Conservation (phyloP, 2,113 vertebrate genomes). For the Chaetura pelagica region DNA sequence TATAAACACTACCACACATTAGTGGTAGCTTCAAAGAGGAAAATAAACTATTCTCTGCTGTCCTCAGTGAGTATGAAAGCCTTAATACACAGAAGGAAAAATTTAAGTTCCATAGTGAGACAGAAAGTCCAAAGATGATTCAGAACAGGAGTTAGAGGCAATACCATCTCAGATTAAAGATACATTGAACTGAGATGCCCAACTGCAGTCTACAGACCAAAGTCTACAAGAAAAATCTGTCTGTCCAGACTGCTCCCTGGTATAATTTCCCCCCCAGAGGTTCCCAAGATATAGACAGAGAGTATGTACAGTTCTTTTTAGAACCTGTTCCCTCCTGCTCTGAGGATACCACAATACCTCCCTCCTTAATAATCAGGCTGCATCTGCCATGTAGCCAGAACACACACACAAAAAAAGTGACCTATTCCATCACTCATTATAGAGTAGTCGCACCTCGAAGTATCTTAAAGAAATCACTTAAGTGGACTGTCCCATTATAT, state of each 20-base stretch:
- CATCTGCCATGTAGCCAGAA: neutral
- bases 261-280: neutral
- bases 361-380: neutral
- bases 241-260: neutral
- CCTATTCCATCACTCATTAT: neutral
- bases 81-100: neutral
- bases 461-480: neutral
- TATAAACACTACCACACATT: neutral
- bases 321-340: neutral
- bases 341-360: neutral
- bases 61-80: neutral
- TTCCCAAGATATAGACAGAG: neutral
- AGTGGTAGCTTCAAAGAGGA: neutral
- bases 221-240: neutral
- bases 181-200: neutral
- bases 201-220: neutral
- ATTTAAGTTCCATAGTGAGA: neutral
- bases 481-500: neutral
- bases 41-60: neutral
- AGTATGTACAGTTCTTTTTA: accelerated
- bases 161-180: neutral
- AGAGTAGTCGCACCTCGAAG: neutral
- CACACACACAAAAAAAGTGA: neutral
- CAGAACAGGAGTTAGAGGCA: neutral
- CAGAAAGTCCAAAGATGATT: neutral